Base-by-base conservation (phyloP, 2,888 invertebrate species). In the Melanchra persicariae region DNA sequence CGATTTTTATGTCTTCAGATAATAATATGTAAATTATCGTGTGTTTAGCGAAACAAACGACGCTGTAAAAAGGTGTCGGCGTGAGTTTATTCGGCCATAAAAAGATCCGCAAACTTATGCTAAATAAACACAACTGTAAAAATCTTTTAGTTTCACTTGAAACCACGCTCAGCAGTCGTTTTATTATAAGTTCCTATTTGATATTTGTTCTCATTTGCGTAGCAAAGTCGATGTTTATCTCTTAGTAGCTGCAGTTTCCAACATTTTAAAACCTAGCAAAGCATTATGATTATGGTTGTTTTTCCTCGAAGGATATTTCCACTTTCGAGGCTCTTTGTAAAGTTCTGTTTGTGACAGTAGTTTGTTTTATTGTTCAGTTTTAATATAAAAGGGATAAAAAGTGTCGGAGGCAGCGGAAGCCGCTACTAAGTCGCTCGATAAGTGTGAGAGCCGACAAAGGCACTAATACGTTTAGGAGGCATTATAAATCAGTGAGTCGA, bases 371-470 rank as follows among this genome's bases (percentile, higher is more conserved):
- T 85, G 72, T 86, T 81, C 62, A 78, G 88, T 90, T 85, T 82
- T 74, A 74, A 81, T 85, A 81, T 77, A 86, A 86, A 84, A 91
- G 87, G 87, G 72, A 85, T 70, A 81, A 85, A 85, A 85, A 84
- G 74, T 73, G 73, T 83, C 71, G 79, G 81, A 86, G 84, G 79
- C 87, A 91, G 91, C 94, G 94, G 94, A 94, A 95, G 94, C 93
- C 90, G 87, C 83, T 85, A 85, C 89, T 85, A 81, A 85, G 86
- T 79, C 77, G 81, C 65, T 81, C 90, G 94, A 94, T 94, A 94
- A 93, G 90, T 87, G 88, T 87, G 86, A 80, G 84, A 82, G 93
- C 95, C 95, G 95, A 95, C 95, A 95, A 95, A 95, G 95, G 91
- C 85, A 87, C 91, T 92, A 93, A 93, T 92, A 92, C 92, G 89